Evolutionary conservation across 2,888 invertebrate species (phyloP), one percentile per base, ranked within the genome.

Genomic region (Drosophila nr. medialis): DNA sequence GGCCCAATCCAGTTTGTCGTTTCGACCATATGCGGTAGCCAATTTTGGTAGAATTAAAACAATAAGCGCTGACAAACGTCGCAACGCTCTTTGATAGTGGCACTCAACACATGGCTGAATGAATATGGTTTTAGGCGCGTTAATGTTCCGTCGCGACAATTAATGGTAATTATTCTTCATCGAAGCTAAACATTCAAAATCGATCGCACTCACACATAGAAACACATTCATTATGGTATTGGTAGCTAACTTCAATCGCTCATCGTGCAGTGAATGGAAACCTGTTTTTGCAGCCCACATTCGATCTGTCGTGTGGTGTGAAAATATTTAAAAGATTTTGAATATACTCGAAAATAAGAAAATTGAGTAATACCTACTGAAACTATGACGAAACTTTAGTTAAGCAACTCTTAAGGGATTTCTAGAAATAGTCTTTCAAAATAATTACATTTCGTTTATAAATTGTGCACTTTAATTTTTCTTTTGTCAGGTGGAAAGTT

Each of bases 111-210:
- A 79, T 69, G 84, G 70, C 80, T 80, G 74, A 86, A 80, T 75
- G 83, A 77, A 69, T 73, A 68, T 61, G 73, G 67, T 65, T 82
- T 80, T 62, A 67, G 75, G 71, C 76, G 60, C 53, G 66, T 76
- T 81, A 75, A 71, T 68, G 74, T 59, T 68, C 63, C 74, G 80
- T 54, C 69, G 81, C 80, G 80, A 86, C 88, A 85, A 88, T 85
- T 85, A 88, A 80, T 77, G 73, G 86, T 86, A 81, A 85, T 85
- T 85, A 85, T 88, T 77, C 81, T 88, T 77, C 81, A 72, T 72
- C 36, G 53, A 32, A 64, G 73, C 76, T 64, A 80, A 24, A 69
- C 77, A 81, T 72, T 81, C 74, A 61, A 69, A 69, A 69, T 56
- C 65, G 65, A 74, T 49, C 30, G 59, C 51, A 49, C 55, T 59